Evolutionary conservation across 2,888 invertebrate genomes (phyloP), one percentile per base, ranked within the genome.

Genomic region (Nemapogon koenigi): DNA sequence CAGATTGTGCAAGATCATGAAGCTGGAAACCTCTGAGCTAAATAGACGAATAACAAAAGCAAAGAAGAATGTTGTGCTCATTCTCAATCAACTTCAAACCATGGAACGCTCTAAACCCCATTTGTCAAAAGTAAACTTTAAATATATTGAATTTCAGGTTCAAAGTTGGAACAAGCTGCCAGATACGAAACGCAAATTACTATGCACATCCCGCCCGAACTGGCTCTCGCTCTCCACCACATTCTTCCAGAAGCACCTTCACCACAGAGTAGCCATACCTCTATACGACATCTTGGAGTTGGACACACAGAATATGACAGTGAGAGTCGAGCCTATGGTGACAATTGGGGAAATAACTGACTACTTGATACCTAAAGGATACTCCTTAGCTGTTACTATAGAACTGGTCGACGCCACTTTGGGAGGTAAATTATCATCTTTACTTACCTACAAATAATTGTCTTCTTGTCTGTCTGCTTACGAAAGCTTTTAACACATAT

Each of bases 361-460:
- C 45, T 86, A 70, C 50, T 59, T 87, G 14, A 83, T 85, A 51
- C 85, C 85, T 1, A 81, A 62, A 51, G 86, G 87, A 0, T 88
- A 86, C 53, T 85, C 87, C 0, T 53, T 88, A 33, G 87, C 85
- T 2, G 86, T 87, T 2, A 86, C 86, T 18, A 75, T 87, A 33
- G 88, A 88, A 59, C 78, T 88, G 35, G 83, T 79, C 1, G 88
- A 88, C 55, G 87, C 87, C 15, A 87, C 87, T 3, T 62, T 87
- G 14, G 88, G 87, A 48, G 87, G 78, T 75, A 29, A 15, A 16
- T 3, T 28, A 28, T 7, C 10, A 22, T 22, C 10, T 22, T 22
- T 22, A 22, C 22, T 22, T 22, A 22, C 22, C 10, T 22, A 22
- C 10, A 8, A 15, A 25, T 37, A 28, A 11, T 28, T 28, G 28